Evolutionary conservation across 2,888 invertebrate genomes (phyloP), one percentile per base, ranked within the genome.

Genomic region (Mayetiola destructor): DNA sequence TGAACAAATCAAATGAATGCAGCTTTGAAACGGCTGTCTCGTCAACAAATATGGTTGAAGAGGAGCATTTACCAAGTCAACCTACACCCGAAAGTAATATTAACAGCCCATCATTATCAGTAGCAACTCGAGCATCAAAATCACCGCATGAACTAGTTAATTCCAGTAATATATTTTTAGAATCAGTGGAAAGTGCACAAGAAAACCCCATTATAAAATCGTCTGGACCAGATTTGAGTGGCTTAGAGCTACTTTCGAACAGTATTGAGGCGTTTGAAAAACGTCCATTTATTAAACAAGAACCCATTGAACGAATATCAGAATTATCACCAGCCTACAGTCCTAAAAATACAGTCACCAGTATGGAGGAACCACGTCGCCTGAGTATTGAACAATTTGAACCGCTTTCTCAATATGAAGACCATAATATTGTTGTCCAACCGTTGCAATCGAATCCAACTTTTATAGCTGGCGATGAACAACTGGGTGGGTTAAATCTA

Each of bases 211-310:
- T 32, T 3, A 27, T 2, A 2, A 42, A 40, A 30, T 29, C 23
- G 2, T n/a, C 20, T 1, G 69, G 72, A 16, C 82, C 85, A 1
- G 88, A 89, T 66, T 73, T 88, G 8, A 88, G 87, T 62, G 90
- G 90, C 0, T 71, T 91, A 32, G 88, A 90, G 67, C 70, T 90
- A 39, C 69, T 90, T 23, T 89, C 89, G 0, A 89, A 89, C 65
- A 89, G 89, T 67, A 88, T 90, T 59, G 87, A 85, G 58, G 86
- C 87, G 64, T 82, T 84, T 63, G 68, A 66, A 20, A 62, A 60
- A 55, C 67, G 65, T 54, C 55, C 61, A 20, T 62, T 65, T 2
- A 74, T 75, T 9, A 72, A 71, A 54, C 68, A 69, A 59, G 68
- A 70, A 58, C 61, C 62, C 9, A 32, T 61, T 9, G 61, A 62